Percentiles rank a stretch among this genome's conserved stretches.
Evolutionary conservation across 2,113 vertebrate genomes (phyloP).

Genomic region (Oenanthe melanoleuca): DNA sequence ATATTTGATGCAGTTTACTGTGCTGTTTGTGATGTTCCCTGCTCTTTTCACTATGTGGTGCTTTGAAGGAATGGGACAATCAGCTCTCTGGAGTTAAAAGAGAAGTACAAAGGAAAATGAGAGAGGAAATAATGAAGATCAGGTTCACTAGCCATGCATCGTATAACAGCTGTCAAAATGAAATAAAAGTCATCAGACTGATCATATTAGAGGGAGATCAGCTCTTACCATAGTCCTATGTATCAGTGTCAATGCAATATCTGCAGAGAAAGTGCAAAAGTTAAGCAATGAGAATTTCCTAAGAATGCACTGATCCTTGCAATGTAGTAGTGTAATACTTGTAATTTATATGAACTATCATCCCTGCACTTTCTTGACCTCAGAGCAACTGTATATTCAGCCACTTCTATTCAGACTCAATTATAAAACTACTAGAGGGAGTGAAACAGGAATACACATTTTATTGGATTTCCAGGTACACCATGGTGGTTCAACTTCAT

Average conservation of each 20-base stretch:
- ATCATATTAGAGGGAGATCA: conserved; percentile 53
- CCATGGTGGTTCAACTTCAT: neutral
- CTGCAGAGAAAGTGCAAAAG: conserved; percentile 42
- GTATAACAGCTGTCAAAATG: conserved; percentile 58
- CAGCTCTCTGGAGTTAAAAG: neutral
- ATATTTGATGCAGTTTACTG: neutral
- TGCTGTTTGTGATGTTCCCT: neutral
- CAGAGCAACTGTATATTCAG: conserved; percentile 29
- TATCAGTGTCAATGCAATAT: conserved; percentile 8
- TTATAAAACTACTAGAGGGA: conserved; percentile 9
- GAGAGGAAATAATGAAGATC: conserved; percentile 55
- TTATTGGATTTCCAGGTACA: neutral
- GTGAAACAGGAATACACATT: neutral
- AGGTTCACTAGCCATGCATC: conserved; percentile 35
- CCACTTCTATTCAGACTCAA: conserved; percentile 13
- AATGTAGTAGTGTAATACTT: conserved; percentile 9
- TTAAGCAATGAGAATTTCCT: conserved; percentile 36
- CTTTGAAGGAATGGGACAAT: neutral
- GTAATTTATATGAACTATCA: conserved; percentile 59
- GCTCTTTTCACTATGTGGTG: neutral
- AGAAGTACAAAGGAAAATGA: conserved; percentile 17
- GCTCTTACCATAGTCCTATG: neutral
- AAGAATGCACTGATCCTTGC: conserved; percentile 51
- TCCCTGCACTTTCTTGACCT: conserved; percentile 31
- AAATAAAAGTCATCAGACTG: conserved; percentile 54